Conservation (phyloP, 2,888 invertebrate species). For the Scelioninae gen. 2 region DNA sequence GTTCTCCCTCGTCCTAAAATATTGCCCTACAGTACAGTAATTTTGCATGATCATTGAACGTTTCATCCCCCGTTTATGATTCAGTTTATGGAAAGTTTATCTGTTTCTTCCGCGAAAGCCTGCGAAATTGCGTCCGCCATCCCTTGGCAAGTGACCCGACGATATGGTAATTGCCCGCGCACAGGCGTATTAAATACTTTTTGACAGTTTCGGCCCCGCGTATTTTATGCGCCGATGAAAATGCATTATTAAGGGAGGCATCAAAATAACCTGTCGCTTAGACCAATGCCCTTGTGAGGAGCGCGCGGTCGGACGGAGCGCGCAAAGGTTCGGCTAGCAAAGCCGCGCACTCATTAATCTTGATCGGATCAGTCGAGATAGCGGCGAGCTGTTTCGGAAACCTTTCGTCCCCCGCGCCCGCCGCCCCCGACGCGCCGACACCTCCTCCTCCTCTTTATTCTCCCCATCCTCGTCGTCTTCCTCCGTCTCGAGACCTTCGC, state of each 20-base stretch:
- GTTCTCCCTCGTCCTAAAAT: too few species aligned
- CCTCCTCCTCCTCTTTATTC: conserved; percentile 62
- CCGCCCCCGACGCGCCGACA: conserved; percentile 64
- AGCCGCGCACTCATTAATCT: conserved; percentile 79
- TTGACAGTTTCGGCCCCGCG: conserved; percentile 46
- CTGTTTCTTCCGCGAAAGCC: too few species aligned
- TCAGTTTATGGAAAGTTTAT: too few species aligned
- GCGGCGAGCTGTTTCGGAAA: conserved; percentile 75
- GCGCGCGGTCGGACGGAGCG: conserved; percentile 64
- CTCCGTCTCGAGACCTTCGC: conserved; percentile 61
- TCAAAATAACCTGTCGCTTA: conserved; percentile 68
- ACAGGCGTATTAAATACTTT: conserved; percentile 39
- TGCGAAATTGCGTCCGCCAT: conserved; percentile 4
- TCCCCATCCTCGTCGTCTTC: conserved; percentile 60
- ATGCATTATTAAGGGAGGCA: conserved; percentile 59
- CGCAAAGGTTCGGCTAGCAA: conserved; percentile 75
- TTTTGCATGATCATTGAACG: too few species aligned
- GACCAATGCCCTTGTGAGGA: conserved; percentile 65
- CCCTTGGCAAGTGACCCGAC: neutral
- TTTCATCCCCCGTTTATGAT: too few species aligned
- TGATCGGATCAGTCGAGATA: conserved; percentile 75
- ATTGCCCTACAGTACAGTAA: too few species aligned
- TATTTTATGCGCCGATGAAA: conserved; percentile 55
- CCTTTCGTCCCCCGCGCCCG: conserved; percentile 68
- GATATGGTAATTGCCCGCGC: conserved; percentile 32